These are phyloP conservation scores for Halocynthia roretzi DNA, from an alignment of 23 tunicate species.

Conservation along the genomic window DNA sequence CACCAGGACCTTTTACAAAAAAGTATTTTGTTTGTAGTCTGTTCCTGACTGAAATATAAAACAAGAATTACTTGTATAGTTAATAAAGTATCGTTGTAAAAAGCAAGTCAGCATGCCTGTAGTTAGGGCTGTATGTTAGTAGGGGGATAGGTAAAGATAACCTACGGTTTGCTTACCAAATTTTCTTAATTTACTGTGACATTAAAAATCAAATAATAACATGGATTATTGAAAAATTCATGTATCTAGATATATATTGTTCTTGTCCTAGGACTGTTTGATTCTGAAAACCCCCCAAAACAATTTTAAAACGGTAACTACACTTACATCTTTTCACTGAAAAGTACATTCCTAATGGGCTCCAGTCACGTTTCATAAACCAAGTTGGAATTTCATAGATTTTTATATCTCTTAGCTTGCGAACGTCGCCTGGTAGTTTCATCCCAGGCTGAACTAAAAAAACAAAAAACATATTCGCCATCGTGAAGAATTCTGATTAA, in stretches of 20 bases:
- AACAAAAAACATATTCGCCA: not conserved
- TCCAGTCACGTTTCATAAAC: constrained; percentile 52
- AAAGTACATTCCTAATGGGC: constrained; percentile 73
- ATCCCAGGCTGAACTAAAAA: constrained; percentile 65
- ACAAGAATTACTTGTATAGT: not conserved
- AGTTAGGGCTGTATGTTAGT: no score
- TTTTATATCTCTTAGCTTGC: constrained; percentile 61
- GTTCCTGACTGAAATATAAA: constrained; percentile 16
- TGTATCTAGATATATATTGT: no score
- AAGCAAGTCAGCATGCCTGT: not conserved
- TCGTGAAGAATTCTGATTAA: no score
- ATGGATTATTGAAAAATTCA: no score
- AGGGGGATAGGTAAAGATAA: no score
- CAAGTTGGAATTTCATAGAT: constrained; percentile 66
- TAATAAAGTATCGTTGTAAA: not conserved
- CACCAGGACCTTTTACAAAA: constrained; percentile 25
- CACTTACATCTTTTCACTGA: constrained; percentile 51
- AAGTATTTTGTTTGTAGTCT: constrained; percentile 29
- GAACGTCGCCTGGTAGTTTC: constrained; percentile 75
- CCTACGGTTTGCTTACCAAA: no score
- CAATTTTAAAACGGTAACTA: no score
- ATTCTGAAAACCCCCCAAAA: no score
- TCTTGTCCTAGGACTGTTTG: no score
- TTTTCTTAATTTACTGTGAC: no score
- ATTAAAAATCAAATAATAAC: no score